Evolutionary conservation across 2,888 invertebrate species (phyloP).

Genomic region (Drosophila parthenogenetica): DNA sequence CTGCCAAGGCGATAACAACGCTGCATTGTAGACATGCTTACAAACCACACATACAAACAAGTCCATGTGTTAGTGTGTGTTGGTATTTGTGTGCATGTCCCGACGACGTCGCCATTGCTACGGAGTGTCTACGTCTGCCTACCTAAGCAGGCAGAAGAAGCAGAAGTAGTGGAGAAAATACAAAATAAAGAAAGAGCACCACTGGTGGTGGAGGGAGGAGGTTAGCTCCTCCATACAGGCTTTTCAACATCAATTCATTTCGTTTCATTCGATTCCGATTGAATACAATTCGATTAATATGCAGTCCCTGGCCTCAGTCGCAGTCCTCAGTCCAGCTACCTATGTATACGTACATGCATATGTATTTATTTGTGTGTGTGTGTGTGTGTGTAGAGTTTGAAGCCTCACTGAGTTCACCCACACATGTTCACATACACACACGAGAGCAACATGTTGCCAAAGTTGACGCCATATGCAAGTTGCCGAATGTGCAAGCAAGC

Average conservation of each 20-base stretch:
- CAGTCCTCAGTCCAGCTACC: slow-evolving; percentile 15
- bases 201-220: slow-evolving; percentile 10
- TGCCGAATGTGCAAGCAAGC: slow-evolving; percentile 52
- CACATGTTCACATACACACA: slow-evolving; percentile 16
- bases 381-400: slow-evolving; percentile 11
- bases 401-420: slow-evolving; percentile 29
- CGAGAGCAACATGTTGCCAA: slow-evolving; percentile 58
- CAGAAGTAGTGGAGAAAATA: slow-evolving; percentile 15
- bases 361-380: slow-evolving; percentile 1
- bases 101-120: slow-evolving; percentile 65
- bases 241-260: slow-evolving; percentile 39
- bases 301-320: slow-evolving; percentile 36
- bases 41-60: slow-evolving; percentile 21
- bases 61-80: slow-evolving; percentile 17
- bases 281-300: slow-evolving; percentile 74
- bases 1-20: slow-evolving; percentile 82
- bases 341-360: too few relatives aligned
- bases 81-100: slow-evolving; percentile 50
- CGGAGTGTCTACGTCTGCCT: slow-evolving; percentile 31
- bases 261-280: slow-evolving; percentile 68
- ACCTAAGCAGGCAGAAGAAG: slow-evolving; percentile 34
- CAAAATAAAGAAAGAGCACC: not conserved
- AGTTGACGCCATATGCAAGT: slow-evolving; percentile 49
- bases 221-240: slow-evolving; percentile 21
- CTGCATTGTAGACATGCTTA: slow-evolving; percentile 43